A percentile compares a stretch with the other conserved stretches of the same genome.
phyloP scores from a whole-genome alignment of 2,888 invertebrate genomes.

The Orthonevra nobilis region DNA sequence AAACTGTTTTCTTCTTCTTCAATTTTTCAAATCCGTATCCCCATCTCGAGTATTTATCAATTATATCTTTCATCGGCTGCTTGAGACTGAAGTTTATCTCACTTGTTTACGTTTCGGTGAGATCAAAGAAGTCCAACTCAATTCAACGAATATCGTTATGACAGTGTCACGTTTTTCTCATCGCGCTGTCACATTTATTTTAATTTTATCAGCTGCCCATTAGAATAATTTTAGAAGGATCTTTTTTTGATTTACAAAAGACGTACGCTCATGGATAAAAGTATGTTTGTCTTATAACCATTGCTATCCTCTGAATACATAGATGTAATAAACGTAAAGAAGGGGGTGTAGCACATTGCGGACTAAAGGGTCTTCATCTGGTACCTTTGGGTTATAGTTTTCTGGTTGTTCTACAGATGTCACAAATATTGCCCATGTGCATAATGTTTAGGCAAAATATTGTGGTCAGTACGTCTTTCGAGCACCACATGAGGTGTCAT shows the following conservation, averaged over 20 bases:
- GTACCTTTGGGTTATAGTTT: slow-evolving; percentile 2
- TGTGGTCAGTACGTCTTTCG: slow-evolving; percentile 3
- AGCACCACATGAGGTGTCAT: slow-evolving; percentile 42
- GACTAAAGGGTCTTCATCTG: too few relatives aligned
- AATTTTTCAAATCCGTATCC: slow-evolving; percentile 20
- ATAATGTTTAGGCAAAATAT: slow-evolving; percentile 3
- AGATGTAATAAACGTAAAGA: too few relatives aligned
- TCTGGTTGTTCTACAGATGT: slow-evolving; percentile 29
- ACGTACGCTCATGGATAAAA: too few relatives aligned
- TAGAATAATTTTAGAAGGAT: slow-evolving; percentile 11
- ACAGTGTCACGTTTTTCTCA: slow-evolving; percentile 35
- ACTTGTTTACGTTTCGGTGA: slow-evolving; percentile 29
- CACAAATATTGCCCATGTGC: slow-evolving; percentile 15
- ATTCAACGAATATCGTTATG: slow-evolving; percentile 22
- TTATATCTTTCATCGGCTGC: slow-evolving; percentile 20
- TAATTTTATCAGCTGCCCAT: slow-evolving; percentile 43
- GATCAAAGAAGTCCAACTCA: slow-evolving; percentile 24
- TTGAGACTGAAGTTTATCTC: slow-evolving; percentile 4
- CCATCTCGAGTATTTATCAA: slow-evolving; percentile 30
- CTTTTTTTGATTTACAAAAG: neutral
- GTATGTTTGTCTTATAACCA: too few relatives aligned
- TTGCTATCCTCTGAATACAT: neutral
- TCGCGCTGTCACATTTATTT: slow-evolving; percentile 47
- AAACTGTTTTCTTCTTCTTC: neutral
- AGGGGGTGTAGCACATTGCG: too few relatives aligned